Conservation (phyloP, 2,797 vertebrate species). For the Epinephelus malabaricus region DNA sequence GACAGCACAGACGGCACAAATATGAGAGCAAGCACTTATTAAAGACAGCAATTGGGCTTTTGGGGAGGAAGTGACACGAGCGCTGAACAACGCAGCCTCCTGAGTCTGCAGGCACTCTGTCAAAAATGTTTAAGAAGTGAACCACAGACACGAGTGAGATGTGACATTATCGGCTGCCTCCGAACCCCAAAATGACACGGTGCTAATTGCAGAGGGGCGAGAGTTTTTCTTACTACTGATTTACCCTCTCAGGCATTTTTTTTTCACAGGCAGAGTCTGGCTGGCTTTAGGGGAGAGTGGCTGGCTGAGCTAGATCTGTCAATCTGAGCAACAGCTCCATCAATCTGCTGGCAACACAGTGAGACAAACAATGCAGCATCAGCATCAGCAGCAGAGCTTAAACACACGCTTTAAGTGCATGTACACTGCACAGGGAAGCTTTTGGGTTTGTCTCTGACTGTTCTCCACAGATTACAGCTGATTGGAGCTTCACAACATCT, state of each 20-base stretch:
- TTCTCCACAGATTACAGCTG: slow-evolving; percentile 2
- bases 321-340: slow-evolving; percentile 62
- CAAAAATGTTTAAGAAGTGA: slow-evolving; percentile 39
- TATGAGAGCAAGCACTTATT: slow-evolving; percentile 55
- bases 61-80: slow-evolving; percentile 38
- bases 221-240: slow-evolving; percentile 53
- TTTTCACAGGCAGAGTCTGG: slow-evolving; percentile 9
- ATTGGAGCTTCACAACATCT: background rate
- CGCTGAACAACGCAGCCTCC: slow-evolving; percentile 17
- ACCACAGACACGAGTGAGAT: slow-evolving; percentile 49
- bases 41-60: slow-evolving; percentile 44
- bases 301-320: slow-evolving; percentile 69
- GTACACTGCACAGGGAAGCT: background rate
- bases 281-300: slow-evolving; percentile 43
- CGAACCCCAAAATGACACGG: slow-evolving; percentile 57
- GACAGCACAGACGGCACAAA: slow-evolving; percentile 52
- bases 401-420: background rate
- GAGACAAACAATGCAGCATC: slow-evolving; percentile 55
- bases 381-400: slow-evolving; percentile 48
- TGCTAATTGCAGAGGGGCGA: slow-evolving; percentile 60
- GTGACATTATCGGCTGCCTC: slow-evolving; percentile 51
- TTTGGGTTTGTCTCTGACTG: background rate
- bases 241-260: slow-evolving; percentile 35
- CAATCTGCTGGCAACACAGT: slow-evolving; percentile 56
- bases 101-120: slow-evolving; percentile 35